These are phyloP conservation scores for Pollicipes pollicipes DNA, from an alignment of 1,140 invertebrate species.

Conservation along the genomic window DNA sequence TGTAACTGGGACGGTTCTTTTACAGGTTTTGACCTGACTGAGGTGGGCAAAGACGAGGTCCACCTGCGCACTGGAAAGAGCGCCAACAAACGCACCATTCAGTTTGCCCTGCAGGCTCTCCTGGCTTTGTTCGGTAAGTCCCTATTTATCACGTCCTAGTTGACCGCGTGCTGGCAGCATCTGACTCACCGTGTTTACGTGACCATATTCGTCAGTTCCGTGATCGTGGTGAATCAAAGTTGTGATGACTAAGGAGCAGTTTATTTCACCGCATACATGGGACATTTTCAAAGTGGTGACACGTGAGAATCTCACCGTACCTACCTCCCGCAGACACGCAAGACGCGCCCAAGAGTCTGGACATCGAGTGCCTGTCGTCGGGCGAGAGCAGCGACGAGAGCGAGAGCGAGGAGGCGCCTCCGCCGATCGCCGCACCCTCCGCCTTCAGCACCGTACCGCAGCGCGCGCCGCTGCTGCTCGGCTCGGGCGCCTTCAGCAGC, in stretches of 20 bases:
- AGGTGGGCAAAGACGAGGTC: constrained; percentile 81
- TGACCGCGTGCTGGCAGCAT: too few relatives aligned
- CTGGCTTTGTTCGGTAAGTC: constrained; percentile 71
- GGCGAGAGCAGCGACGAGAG: constrained; percentile 23
- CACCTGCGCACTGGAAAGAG: constrained; percentile 74
- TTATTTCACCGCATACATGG: too few relatives aligned
- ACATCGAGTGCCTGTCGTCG: constrained; percentile 37
- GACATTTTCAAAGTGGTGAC: too few relatives aligned
- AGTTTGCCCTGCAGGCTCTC: constrained; percentile 79
- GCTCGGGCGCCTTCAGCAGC: constrained; percentile 59
- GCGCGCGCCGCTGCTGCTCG: constrained; percentile 20
- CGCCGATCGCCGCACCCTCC: constrained; percentile 19
- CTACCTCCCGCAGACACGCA: constrained; percentile 64
- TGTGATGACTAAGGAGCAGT: too few relatives aligned
- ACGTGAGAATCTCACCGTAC: too few relatives aligned
- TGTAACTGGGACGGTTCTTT: too few relatives aligned
- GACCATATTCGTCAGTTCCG: too few relatives aligned
- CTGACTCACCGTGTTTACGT: too few relatives aligned
- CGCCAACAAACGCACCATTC: constrained; percentile 67
- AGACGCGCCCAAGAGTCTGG: constrained; percentile 71
- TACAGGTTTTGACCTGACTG: constrained; percentile 74
- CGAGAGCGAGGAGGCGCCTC: constrained; percentile 15
- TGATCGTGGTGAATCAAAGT: too few relatives aligned
- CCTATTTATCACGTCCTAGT: too few relatives aligned
- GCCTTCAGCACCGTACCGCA: constrained; percentile 23